phyloP scores from a whole-genome alignment of 1,140 invertebrate species.

The Neotoxoptera formosana region DNA sequence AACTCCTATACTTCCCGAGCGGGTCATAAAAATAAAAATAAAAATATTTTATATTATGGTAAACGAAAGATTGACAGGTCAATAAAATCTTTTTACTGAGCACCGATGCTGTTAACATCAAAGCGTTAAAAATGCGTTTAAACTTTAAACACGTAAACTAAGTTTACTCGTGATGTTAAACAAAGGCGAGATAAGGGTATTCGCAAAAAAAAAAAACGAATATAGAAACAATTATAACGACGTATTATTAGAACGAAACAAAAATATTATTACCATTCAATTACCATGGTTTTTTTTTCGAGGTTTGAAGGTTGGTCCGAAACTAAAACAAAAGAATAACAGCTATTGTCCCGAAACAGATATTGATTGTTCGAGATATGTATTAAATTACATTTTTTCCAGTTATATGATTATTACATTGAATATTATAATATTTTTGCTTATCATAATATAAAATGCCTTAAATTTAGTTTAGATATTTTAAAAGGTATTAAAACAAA shows the following conservation, averaged over 20 bases:
- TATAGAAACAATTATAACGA: background rate
- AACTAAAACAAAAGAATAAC: background rate
- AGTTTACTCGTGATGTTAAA: background rate
- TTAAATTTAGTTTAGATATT: too few relatives aligned
- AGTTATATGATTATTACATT: background rate
- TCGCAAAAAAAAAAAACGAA: background rate
- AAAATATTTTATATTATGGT: slow-evolving; percentile 1
- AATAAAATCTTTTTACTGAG: background rate
- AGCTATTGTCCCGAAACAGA: background rate
- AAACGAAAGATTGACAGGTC: background rate
- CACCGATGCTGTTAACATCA: background rate
- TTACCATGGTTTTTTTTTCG: too few relatives aligned
- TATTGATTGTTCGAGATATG: background rate
- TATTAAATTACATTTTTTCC: too few relatives aligned
- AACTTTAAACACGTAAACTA: background rate
- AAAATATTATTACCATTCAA: too few relatives aligned
- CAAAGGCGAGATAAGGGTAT: background rate
- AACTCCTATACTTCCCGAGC: background rate
- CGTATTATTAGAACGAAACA: background rate
- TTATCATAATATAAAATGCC: too few relatives aligned
- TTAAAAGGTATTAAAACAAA: too few relatives aligned
- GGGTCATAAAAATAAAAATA: background rate
- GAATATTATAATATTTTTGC: too few relatives aligned
- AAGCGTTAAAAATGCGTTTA: background rate
- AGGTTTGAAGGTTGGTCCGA: too few relatives aligned